Percentiles rank a stretch among this genome's conserved stretches.
Conservation (phyloP, 2,888 invertebrate genomes). For the Criorhina ranunculi region DNA sequence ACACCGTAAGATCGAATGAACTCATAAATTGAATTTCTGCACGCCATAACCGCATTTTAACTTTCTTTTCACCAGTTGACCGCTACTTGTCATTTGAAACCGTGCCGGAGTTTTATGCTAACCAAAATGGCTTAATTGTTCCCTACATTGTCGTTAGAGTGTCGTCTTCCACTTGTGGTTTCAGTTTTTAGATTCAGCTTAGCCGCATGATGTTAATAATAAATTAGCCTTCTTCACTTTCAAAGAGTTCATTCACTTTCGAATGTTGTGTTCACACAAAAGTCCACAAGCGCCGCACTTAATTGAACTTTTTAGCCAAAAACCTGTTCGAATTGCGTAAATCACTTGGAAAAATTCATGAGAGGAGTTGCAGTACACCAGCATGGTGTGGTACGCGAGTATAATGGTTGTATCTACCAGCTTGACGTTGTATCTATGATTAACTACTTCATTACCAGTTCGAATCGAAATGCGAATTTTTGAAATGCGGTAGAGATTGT, state of each 20-base stretch:
- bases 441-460: constrained; percentile 53
- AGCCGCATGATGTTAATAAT: constrained; percentile 23
- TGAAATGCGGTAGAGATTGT: constrained; percentile 65
- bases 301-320: constrained; percentile 14
- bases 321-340: constrained; percentile 70
- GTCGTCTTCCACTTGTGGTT: neutral
- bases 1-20: constrained; percentile 29
- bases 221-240: constrained; percentile 26
- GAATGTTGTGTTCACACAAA: constrained; percentile 32
- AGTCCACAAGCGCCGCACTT: neutral
- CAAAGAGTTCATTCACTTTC: constrained; percentile 74
- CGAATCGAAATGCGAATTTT: constrained; percentile 38
- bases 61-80: constrained; percentile 53
- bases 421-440: constrained; percentile 36
- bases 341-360: constrained; percentile 54
- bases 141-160: neutral
- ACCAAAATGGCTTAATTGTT: constrained; percentile 39
- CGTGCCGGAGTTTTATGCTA: neutral
- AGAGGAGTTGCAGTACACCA: constrained; percentile 60
- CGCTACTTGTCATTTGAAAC: neutral
- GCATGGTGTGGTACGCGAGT: constrained; percentile 5
- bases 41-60: constrained; percentile 28
- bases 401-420: constrained; percentile 17
- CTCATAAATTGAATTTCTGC: constrained; percentile 58
- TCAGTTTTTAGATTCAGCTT: neutral